phyloP scores from a whole-genome alignment of 23 tunicate genomes.

The Halocynthia aurantium region DNA sequence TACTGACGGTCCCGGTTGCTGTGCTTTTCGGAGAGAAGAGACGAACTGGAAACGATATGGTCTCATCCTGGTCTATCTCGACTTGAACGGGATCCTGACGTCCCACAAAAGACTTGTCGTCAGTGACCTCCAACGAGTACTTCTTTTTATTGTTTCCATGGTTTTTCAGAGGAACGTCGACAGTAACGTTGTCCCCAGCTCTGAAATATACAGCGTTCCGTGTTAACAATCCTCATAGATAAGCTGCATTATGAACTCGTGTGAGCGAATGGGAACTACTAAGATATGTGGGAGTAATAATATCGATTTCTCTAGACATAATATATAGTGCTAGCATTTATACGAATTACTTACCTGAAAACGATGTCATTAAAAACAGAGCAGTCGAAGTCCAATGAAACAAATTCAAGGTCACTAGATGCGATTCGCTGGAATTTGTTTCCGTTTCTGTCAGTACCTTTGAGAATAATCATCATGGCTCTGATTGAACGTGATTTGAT shows the following conservation, averaged over 20 bases:
- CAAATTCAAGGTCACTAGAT: conserved; percentile 21
- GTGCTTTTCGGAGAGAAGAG: background rate
- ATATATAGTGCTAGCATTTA: no score
- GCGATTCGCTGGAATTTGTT: conserved; percentile 24
- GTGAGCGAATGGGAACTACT: no score
- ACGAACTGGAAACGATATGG: background rate
- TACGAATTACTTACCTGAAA: conserved; percentile 24
- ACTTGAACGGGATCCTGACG: background rate
- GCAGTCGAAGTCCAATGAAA: conserved; percentile 28
- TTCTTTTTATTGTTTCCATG: background rate
- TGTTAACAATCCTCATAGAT: no score
- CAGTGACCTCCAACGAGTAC: background rate
- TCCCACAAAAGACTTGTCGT: background rate
- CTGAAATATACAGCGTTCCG: background rate
- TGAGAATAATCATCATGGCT: conserved; percentile 16
- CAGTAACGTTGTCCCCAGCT: conserved; percentile 5
- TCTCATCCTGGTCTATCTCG: background rate
- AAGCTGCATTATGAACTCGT: no score
- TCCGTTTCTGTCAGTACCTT: conserved; percentile 28
- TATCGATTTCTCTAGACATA: no score
- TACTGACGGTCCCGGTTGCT: conserved; percentile 2
- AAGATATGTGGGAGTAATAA: no score
- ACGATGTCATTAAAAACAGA: conserved; percentile 15
- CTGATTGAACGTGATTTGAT: background rate
- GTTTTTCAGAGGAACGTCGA: background rate